Conservation (phyloP, 2,797 vertebrate genomes). For the Anniella stebbinsi region DNA sequence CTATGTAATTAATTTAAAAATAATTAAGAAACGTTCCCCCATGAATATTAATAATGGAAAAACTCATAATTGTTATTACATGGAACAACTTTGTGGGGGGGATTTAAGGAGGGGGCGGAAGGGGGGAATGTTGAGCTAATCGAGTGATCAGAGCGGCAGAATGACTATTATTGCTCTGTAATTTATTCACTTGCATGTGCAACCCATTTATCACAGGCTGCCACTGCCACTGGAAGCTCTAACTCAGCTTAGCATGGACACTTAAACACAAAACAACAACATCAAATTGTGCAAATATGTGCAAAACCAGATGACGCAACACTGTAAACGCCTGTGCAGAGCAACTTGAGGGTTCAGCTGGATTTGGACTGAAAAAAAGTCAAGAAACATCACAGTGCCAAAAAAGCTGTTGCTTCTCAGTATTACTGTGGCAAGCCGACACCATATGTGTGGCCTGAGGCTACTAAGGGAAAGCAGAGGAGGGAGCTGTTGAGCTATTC, state of each 20-base stretch:
- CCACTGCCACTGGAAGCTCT: constrained; percentile 22
- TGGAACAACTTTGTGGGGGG: constrained; percentile 32
- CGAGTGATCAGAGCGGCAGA: not conserved
- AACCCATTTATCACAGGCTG: not conserved
- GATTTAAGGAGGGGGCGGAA: not conserved
- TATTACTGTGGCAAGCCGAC: not conserved
- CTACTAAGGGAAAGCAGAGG: not conserved
- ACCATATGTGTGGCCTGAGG: not conserved
- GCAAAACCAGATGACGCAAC: not conserved
- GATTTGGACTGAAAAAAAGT: not conserved
- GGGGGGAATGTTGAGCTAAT: fast-evolving
- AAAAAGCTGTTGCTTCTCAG: not conserved
- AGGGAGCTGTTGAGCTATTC: not conserved
- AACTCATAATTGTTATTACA: constrained; percentile 48
- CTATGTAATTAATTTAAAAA: constrained; percentile 66
- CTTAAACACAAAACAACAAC: not conserved
- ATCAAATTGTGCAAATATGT: not conserved
- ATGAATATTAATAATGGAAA: constrained; percentile 67
- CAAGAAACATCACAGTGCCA: not conserved
- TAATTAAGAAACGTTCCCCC: constrained; percentile 62
- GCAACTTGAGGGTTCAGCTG: not conserved
- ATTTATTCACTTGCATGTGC: not conserved
- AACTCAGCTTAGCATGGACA: not conserved
- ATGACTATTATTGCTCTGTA: constrained; percentile 21
- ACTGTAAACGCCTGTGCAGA: not conserved